Percentiles rank a stretch among this genome's conserved stretches.
phyloP scores from a whole-genome alignment of 1,140 invertebrate genomes.

The Drosophila aff. region DNA sequence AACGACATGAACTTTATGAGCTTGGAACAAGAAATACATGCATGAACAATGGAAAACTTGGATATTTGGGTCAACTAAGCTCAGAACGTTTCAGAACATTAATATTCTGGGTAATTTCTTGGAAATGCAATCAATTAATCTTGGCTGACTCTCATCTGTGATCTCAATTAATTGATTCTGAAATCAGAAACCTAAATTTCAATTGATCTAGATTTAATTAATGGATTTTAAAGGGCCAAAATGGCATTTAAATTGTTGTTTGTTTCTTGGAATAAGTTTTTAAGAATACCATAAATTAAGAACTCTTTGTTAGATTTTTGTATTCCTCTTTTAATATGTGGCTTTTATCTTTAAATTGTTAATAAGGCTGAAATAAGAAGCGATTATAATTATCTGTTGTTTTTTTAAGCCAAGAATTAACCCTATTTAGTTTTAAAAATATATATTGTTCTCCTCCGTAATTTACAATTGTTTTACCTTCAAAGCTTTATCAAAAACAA shows the following conservation, averaged over 20 bases:
- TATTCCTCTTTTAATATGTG: background rate
- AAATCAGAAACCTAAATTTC: constrained; percentile 5
- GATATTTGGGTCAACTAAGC: constrained; percentile 9
- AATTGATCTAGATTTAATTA: constrained; percentile 9
- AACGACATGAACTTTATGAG: constrained; percentile 4
- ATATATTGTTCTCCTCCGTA: background rate
- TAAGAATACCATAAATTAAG: background rate
- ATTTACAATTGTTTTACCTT: background rate
- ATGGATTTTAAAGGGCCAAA: constrained; percentile 4
- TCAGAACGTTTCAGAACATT: background rate
- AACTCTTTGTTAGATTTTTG: background rate
- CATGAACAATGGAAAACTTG: background rate
- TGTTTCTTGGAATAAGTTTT: background rate
- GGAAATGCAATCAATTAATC: constrained; percentile 4
- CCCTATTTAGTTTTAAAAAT: background rate
- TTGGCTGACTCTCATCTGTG: background rate
- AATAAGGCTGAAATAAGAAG: background rate
- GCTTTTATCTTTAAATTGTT: background rate
- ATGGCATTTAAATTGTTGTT: background rate
- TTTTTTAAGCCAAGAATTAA: background rate
- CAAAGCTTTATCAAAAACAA: background rate
- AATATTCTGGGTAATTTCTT: background rate
- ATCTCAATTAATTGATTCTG: constrained; percentile 7
- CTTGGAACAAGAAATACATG: background rate
- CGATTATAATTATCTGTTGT: background rate